These are phyloP conservation scores for Germaria angustata DNA, from an alignment of 2,888 invertebrate genomes.

Conservation along the genomic window DNA sequence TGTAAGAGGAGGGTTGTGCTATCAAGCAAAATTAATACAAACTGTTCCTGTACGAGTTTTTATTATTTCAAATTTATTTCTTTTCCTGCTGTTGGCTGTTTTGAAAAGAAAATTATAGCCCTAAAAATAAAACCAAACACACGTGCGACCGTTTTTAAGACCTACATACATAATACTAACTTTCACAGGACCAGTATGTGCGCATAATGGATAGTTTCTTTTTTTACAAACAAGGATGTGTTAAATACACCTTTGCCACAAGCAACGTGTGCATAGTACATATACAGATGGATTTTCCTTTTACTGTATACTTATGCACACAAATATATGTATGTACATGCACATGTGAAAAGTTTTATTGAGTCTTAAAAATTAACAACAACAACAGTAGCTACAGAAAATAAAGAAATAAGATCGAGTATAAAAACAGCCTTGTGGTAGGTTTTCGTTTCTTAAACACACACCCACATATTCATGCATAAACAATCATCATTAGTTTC, in stretches of 20 bases:
- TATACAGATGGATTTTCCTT: too few relatives aligned
- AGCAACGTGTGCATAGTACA: not conserved
- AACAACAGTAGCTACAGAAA: not conserved
- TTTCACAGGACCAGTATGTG: not conserved
- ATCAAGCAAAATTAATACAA: not conserved
- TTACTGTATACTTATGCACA: not conserved
- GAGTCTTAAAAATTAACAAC: conserved; percentile 4
- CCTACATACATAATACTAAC: not conserved
- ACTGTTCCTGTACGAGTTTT: not conserved
- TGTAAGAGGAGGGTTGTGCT: not conserved
- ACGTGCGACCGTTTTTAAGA: not conserved
- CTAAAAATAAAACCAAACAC: not conserved
- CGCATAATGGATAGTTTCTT: not conserved
- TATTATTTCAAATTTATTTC: conserved; percentile 35
- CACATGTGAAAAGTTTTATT: conserved; percentile 14
- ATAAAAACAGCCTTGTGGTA: conserved; percentile 44
- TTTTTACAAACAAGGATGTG: conserved; percentile 32
- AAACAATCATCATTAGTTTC: conserved; percentile 52
- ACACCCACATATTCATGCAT: not conserved
- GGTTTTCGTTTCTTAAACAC: conserved; percentile 18
- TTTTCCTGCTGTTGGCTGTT: conserved; percentile 34
- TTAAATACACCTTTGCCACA: conserved; percentile 17
- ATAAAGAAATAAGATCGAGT: not conserved
- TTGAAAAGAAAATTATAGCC: conserved; percentile 23
- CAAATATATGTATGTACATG: not conserved